Evolutionary conservation across 2,888 invertebrate species (phyloP).

Genomic region (Drosophila imparisetae): DNA sequence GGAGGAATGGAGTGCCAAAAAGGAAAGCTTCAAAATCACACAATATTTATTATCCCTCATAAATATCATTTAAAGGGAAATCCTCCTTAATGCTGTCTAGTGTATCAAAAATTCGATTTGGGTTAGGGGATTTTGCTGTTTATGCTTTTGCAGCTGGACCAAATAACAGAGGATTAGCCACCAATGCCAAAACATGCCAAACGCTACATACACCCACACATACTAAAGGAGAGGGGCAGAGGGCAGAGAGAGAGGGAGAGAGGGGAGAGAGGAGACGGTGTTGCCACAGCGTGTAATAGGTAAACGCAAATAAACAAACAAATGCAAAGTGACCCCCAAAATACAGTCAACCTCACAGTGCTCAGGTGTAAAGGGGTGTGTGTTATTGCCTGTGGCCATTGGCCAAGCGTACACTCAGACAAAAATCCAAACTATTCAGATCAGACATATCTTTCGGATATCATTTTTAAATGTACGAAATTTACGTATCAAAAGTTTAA

Average conservation of each 20-base stretch:
- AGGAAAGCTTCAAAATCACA: not conserved
- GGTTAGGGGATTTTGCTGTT: slow-evolving; percentile 25
- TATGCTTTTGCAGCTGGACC: slow-evolving; percentile 50
- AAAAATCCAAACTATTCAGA: not conserved
- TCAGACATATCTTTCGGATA: not conserved
- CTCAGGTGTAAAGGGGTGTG: slow-evolving; percentile 20
- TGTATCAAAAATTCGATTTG: slow-evolving; percentile 24
- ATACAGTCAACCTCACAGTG: slow-evolving; percentile 13
- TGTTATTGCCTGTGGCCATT: slow-evolving; percentile 36
- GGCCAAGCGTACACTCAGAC: slow-evolving; percentile 48
- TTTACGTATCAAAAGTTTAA: not conserved
- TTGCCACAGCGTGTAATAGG: slow-evolving; percentile 59
- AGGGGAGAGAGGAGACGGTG: not conserved
- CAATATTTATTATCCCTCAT: not conserved
- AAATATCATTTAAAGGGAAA: not conserved
- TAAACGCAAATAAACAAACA: slow-evolving; percentile 67
- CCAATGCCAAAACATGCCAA: slow-evolving; percentile 54
- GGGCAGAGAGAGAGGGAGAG: not conserved
- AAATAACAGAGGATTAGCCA: slow-evolving; percentile 66
- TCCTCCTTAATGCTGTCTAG: slow-evolving; percentile 3
- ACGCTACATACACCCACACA: slow-evolving; percentile 4
- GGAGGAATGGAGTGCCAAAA: not conserved
- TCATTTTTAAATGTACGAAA: not conserved
- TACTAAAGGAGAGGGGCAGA: not conserved
- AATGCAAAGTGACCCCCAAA: slow-evolving; percentile 65